Percentiles rank a stretch among this genome's conserved stretches.
Conservation (phyloP, 2,113 vertebrate genomes). For the Hyaena hyaena region DNA sequence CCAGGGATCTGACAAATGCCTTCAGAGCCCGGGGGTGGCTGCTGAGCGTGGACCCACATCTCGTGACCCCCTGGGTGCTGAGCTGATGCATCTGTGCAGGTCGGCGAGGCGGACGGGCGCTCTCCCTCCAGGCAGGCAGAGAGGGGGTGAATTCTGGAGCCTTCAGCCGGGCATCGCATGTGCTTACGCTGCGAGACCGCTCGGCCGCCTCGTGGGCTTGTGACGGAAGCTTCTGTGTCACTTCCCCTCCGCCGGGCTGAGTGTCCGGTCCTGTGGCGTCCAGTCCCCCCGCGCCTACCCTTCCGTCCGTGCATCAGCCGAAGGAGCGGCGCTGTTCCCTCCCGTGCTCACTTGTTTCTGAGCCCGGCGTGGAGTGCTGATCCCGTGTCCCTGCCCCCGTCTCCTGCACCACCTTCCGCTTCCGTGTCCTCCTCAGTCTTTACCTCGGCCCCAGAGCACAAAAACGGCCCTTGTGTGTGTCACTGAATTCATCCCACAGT, state of each 20-base stretch:
- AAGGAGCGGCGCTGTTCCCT: neutral
- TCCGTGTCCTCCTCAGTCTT: neutral
- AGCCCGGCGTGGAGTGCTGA: neutral
- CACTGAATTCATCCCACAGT: neutral
- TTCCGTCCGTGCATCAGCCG: accelerated
- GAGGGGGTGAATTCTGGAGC: neutral
- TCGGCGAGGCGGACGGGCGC: too few relatives aligned
- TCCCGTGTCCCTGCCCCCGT: neutral
- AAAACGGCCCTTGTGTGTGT: accelerated
- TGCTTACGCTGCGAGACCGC: neutral
- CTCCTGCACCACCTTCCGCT: neutral
- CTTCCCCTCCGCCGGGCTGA: too few relatives aligned
- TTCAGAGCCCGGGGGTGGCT: neutral
- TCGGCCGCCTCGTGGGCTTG: accelerated
- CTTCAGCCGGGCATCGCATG: too few relatives aligned
- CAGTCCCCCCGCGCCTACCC: accelerated
- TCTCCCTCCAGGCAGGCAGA: accelerated
- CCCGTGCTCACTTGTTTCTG: neutral
- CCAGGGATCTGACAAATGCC: neutral
- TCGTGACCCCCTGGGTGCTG: neutral
- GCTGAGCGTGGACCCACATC: neutral
- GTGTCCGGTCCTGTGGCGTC: too few relatives aligned
- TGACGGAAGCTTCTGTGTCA: neutral
- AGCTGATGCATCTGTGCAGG: too few relatives aligned
- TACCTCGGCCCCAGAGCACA: neutral